A percentile compares a stretch with the other conserved stretches of the same genome.
phyloP scores from a whole-genome alignment of 2,113 vertebrate genomes.

The Pimephales promelas region DNA sequence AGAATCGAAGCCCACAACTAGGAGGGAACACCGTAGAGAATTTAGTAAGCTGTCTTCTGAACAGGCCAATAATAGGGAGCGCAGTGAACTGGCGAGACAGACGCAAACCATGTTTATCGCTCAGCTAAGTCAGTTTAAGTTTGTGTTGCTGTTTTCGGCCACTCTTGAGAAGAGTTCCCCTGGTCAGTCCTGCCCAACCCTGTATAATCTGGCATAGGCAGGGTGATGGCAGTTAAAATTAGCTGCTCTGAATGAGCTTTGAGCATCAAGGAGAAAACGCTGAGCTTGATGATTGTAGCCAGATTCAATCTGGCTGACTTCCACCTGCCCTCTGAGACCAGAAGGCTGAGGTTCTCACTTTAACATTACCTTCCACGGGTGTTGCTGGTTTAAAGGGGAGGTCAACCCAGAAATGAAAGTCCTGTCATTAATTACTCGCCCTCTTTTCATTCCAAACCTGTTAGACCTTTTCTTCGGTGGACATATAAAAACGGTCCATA shows the following conservation, averaged over 20 bases:
- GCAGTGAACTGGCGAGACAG: not conserved
- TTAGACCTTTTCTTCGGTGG: not conserved
- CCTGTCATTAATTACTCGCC: not conserved
- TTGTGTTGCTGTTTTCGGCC: slow-evolving; percentile 37
- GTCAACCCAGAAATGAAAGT: not conserved
- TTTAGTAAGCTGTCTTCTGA: slow-evolving; percentile 9
- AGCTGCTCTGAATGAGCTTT: slow-evolving; percentile 27
- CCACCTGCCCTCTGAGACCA: slow-evolving; percentile 35
- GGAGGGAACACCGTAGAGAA: slow-evolving; percentile 15
- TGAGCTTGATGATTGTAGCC: slow-evolving; percentile 28
- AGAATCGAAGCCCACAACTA: slow-evolving; percentile 14
- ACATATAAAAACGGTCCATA: not conserved
- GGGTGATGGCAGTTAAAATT: slow-evolving; percentile 50
- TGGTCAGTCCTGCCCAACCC: slow-evolving; percentile 25
- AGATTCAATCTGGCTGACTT: slow-evolving; percentile 52
- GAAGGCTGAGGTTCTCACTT: not conserved
- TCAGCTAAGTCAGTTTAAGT: slow-evolving; percentile 32
- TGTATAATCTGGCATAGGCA: slow-evolving; percentile 39
- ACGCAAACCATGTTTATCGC: slow-evolving; percentile 43
- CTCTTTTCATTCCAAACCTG: not conserved
- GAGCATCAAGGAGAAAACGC: slow-evolving; percentile 25
- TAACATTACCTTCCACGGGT: not conserved
- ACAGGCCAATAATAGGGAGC: slow-evolving; percentile 27
- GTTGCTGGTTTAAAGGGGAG: not conserved
- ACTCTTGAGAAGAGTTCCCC: slow-evolving; percentile 22